Conservation (phyloP, 2,888 invertebrate genomes). For the Acleris cristana region DNA sequence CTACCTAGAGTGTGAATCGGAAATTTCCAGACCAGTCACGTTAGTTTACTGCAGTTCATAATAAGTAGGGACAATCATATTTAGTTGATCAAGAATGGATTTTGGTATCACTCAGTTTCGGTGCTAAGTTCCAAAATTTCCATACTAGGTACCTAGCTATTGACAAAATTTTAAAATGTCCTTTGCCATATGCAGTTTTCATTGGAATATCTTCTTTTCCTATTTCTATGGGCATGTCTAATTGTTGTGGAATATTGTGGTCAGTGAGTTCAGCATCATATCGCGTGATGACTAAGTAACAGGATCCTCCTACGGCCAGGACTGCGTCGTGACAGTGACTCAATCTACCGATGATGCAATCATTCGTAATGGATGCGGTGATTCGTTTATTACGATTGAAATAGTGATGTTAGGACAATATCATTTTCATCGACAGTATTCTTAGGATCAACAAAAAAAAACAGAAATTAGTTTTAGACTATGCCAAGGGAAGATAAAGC, state of each 20-base stretch:
- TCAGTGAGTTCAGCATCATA: conserved; percentile 61
- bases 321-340: conserved; percentile 74
- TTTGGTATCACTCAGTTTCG: no score
- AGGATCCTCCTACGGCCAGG: conserved; percentile 72
- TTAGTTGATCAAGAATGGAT: no score
- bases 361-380: conserved; percentile 71
- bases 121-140: no score
- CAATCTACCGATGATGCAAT: conserved; percentile 80
- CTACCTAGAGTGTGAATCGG: no score
- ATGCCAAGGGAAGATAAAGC: background rate
- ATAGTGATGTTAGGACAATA: conserved; percentile 52
- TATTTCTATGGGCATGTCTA: conserved; percentile 43
- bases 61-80: no score
- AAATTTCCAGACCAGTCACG: no score
- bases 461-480: background rate
- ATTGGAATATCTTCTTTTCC: no score
- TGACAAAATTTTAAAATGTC: no score
- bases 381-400: conserved; percentile 56
- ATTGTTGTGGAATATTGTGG: conserved; percentile 52
- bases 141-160: no score
- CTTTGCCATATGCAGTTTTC: no score
- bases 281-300: conserved; percentile 69
- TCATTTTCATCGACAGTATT: conserved; percentile 48
- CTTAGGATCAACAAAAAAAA: background rate
- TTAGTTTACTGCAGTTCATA: no score